Evolutionary conservation across 2,888 invertebrate species (phyloP).

Genomic region (Diadromus collaris): DNA sequence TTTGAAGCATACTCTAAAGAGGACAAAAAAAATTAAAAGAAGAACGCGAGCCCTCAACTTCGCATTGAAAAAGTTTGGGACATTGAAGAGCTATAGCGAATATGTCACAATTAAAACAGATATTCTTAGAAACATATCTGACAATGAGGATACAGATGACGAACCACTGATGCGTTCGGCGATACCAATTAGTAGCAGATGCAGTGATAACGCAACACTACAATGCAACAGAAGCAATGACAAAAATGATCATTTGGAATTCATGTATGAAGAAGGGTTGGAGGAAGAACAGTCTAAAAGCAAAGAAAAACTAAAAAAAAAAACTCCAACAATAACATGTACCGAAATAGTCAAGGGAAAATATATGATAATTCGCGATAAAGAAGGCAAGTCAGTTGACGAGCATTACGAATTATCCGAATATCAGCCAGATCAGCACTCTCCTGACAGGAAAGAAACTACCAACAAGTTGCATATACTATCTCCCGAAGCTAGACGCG

Average conservation of each 20-base stretch:
- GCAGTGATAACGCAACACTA: too few relatives aligned
- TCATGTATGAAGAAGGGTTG: background rate
- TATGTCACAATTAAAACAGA: slow-evolving; percentile 63
- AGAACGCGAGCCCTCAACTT: slow-evolving; percentile 64
- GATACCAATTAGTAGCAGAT: background rate
- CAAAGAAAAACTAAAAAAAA: slow-evolving; percentile 11
- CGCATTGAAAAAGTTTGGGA: slow-evolving; percentile 45
- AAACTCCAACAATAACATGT: slow-evolving; percentile 60
- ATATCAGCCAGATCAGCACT: background rate
- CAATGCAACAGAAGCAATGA: too few relatives aligned
- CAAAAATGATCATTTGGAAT: background rate
- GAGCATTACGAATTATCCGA: background rate
- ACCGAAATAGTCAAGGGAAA: slow-evolving; percentile 63
- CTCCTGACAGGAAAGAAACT: background rate
- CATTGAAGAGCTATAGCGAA: slow-evolving; percentile 55
- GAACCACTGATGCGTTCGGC: slow-evolving; percentile 1
- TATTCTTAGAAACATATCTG: slow-evolving; percentile 55
- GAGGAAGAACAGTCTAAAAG: background rate
- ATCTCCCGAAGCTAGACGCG: slow-evolving; percentile 41
- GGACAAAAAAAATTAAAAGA: slow-evolving; percentile 49
- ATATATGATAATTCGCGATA: slow-evolving; percentile 62
- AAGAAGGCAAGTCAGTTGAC: background rate
- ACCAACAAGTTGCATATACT: background rate
- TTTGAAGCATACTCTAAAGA: slow-evolving; percentile 54
- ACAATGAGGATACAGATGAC: slow-evolving; percentile 59